These are phyloP conservation scores for Drosophila parabipectinata DNA, from an alignment of 1,140 invertebrate genomes.

Conservation along the genomic window DNA sequence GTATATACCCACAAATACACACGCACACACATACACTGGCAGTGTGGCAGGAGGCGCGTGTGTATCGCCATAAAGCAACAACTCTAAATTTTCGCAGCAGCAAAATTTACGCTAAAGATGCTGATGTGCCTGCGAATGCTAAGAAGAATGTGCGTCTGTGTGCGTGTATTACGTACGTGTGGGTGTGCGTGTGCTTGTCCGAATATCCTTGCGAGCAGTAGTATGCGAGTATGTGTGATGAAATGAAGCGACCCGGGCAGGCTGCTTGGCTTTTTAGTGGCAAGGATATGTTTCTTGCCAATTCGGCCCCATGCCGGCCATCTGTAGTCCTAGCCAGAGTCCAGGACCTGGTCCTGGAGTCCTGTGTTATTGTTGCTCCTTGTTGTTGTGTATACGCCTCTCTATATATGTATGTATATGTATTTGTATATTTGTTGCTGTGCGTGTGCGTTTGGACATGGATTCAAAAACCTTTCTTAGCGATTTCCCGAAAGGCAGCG, in stretches of 20 bases:
- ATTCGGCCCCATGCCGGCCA: conserved; percentile 45
- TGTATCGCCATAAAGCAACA: conserved; percentile 65
- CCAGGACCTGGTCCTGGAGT: conserved; percentile 21
- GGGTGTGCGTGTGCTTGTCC: conserved; percentile 19
- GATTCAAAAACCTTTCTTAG: conserved; percentile 70
- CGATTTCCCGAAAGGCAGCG: conserved; percentile 49
- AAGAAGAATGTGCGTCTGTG: conserved; percentile 51
- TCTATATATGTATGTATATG: conserved; percentile 4
- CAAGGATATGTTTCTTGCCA: conserved; percentile 43
- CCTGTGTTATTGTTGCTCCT: conserved; percentile 51
- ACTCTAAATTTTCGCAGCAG: conserved; percentile 79
- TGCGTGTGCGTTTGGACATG: conserved; percentile 35
- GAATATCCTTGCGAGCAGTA: background rate
- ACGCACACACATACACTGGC: conserved; percentile 31
- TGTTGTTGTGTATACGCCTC: conserved; percentile 37
- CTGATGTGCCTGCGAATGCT: conserved; percentile 60
- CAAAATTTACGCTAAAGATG: conserved; percentile 77
- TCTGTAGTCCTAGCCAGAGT: conserved; percentile 24
- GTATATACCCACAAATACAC: conserved; percentile 51
- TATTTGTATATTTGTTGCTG: conserved; percentile 3
- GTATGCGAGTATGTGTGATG: conserved; percentile 33
- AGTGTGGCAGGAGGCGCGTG: conserved; percentile 7
- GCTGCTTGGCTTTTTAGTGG: conserved; percentile 60
- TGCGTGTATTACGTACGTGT: conserved; percentile 17
- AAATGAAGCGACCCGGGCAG: conserved; percentile 50